phyloP scores from a whole-genome alignment of 2,888 invertebrate genomes.

The Patella pellucida region DNA sequence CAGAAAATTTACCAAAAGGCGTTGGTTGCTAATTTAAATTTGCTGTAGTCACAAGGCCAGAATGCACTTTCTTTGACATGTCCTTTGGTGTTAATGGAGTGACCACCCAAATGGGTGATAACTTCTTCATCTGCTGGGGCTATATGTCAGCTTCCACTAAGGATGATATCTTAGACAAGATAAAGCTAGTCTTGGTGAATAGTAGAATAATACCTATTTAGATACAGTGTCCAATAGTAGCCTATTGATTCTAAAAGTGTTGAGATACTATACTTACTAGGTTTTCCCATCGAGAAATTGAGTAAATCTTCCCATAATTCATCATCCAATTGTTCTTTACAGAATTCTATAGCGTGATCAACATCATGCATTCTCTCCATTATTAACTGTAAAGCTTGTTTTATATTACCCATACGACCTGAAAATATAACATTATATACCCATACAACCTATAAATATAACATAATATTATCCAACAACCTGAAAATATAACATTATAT shows the following conservation, averaged over 20 bases:
- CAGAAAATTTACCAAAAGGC: background rate
- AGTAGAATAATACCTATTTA: no score
- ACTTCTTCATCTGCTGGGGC: no score
- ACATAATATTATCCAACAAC: no score
- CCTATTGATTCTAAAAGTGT: no score
- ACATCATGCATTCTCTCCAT: slow-evolving; percentile 88
- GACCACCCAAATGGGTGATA: no score
- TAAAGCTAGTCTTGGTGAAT: no score
- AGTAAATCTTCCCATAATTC: slow-evolving; percentile 94
- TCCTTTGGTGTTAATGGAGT: background rate
- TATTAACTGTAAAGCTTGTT: slow-evolving; percentile 91
- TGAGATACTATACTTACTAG: slow-evolving; percentile 74
- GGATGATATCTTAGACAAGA: no score
- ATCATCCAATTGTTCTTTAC: slow-evolving; percentile 93
- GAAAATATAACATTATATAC: slow-evolving; percentile 26
- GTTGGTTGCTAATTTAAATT: background rate
- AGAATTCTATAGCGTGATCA: slow-evolving; percentile 94
- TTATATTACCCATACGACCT: slow-evolving; percentile 87
- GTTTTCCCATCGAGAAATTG: slow-evolving; percentile 86
- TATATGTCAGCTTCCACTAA: no score
- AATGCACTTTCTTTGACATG: no score
- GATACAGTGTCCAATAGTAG: no score
- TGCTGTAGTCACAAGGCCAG: background rate
- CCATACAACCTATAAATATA: slow-evolving; percentile 23
- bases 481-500: no score